Evolutionary conservation across 2,113 vertebrate species (phyloP).

Genomic region (Podilymbus podiceps): DNA sequence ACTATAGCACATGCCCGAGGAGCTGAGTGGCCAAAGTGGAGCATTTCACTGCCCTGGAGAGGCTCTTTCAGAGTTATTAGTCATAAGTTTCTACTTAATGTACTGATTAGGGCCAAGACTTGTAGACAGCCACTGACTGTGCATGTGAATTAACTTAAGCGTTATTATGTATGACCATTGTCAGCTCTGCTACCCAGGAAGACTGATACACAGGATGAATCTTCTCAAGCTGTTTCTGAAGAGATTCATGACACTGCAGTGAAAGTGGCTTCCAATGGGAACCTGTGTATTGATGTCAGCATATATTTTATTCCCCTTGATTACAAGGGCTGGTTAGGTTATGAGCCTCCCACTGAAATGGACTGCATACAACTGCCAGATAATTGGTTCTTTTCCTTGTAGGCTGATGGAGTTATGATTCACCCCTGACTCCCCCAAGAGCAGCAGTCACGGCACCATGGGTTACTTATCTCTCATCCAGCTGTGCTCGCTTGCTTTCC

Average conservation of each 20-base stretch:
- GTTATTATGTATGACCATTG: constrained; percentile 30
- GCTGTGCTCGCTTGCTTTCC: background rate
- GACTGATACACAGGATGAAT: constrained; percentile 57
- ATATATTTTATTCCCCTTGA: constrained; percentile 58
- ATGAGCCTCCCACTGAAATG: constrained; percentile 44
- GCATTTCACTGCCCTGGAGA: background rate
- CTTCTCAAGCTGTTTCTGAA: constrained; percentile 66
- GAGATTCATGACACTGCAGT: constrained; percentile 65
- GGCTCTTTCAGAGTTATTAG: constrained; percentile 12
- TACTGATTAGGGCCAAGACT: constrained; percentile 49
- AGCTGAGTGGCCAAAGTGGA: background rate
- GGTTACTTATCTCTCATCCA: background rate
- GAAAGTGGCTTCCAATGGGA: constrained; percentile 60
- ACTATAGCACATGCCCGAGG: background rate
- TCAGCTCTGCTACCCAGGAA: constrained; percentile 46
- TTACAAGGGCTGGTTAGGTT: constrained; percentile 50
- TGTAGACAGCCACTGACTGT: constrained; percentile 17
- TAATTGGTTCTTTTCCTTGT: constrained; percentile 23
- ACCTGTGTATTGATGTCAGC: constrained; percentile 56
- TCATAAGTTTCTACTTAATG: constrained; percentile 43
- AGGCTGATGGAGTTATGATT: constrained; percentile 34
- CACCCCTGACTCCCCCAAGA: background rate
- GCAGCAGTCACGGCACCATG: background rate
- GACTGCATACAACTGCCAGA: background rate
- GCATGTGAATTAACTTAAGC: constrained; percentile 44